phyloP scores from a whole-genome alignment of 2,888 invertebrate genomes.

The Synanthedon vespiformis region DNA sequence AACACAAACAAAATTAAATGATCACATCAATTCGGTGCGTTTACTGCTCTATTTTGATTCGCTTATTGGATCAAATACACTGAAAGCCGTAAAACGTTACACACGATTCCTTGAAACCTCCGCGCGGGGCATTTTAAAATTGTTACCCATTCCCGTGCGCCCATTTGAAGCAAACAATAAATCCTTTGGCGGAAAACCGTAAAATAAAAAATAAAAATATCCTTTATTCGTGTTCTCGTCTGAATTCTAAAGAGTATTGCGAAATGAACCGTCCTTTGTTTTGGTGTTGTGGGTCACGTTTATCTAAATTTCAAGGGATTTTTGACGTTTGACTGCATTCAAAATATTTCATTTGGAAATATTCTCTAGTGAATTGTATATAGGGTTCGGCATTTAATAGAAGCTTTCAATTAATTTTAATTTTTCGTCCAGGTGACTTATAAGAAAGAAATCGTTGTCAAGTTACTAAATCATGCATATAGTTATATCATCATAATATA shows the following conservation, averaged over 20 bases:
- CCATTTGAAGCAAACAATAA: slow-evolving; percentile 9
- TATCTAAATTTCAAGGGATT: background rate
- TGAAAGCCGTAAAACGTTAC: background rate
- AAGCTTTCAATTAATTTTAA: too few species aligned
- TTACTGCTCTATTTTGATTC: background rate
- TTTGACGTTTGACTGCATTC: too few species aligned
- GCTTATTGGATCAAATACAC: background rate
- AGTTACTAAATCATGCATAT: too few species aligned
- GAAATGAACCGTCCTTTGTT: background rate
- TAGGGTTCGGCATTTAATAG: too few species aligned
- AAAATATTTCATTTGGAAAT: too few species aligned
- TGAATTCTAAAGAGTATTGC: background rate
- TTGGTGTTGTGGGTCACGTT: background rate
- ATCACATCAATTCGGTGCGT: too few species aligned
- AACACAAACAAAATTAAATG: too few species aligned
- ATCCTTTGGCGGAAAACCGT: slow-evolving; percentile 3
- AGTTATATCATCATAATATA: too few species aligned
- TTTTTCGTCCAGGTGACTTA: too few species aligned
- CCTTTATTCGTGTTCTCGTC: background rate
- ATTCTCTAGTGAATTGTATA: too few species aligned
- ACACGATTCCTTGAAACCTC: background rate
- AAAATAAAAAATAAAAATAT: background rate
- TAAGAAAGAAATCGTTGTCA: too few species aligned
- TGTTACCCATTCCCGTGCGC: slow-evolving; percentile 4
- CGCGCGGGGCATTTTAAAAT: slow-evolving; percentile 4